Conservation (phyloP, 2,888 invertebrate species). For the Cephonodes hylas region DNA sequence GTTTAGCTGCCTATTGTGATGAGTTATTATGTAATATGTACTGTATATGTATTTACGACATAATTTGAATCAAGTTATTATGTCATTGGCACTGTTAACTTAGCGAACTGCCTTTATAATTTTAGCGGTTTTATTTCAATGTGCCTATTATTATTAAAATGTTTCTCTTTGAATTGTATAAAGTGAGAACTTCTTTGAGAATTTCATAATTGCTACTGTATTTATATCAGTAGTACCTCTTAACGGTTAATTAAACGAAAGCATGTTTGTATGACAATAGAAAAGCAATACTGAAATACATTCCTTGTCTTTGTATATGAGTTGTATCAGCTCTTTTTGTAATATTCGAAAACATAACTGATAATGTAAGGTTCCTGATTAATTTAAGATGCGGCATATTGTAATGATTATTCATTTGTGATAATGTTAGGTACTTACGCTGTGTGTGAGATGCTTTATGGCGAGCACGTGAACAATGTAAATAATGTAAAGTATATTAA, state of each 20-base stretch:
- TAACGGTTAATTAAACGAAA: not conserved
- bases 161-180: not conserved
- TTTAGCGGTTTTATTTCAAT: not conserved
- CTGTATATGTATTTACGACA: not conserved
- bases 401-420: conserved; percentile 61
- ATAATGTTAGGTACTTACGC: conserved; percentile 74
- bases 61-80: not conserved
- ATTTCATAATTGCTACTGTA: not conserved
- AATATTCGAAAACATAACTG: conserved; percentile 38
- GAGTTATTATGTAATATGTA: conserved; percentile 26
- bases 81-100: not conserved
- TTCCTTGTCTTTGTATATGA: conserved; percentile 51
- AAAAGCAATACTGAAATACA: conserved; percentile 32
- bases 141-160: not conserved
- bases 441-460: conserved; percentile 51
- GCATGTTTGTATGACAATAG: not conserved
- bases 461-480: conserved; percentile 52
- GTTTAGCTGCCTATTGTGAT: conserved; percentile 54
- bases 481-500: conserved; percentile 49
- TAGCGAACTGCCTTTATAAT: not conserved
- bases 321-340: conserved; percentile 29
- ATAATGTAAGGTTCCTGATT: conserved; percentile 67
- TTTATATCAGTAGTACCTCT: not conserved
- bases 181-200: not conserved
- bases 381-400: conserved; percentile 40